Conservation (phyloP, 2,888 invertebrate genomes). For the Acleris sparsana region DNA sequence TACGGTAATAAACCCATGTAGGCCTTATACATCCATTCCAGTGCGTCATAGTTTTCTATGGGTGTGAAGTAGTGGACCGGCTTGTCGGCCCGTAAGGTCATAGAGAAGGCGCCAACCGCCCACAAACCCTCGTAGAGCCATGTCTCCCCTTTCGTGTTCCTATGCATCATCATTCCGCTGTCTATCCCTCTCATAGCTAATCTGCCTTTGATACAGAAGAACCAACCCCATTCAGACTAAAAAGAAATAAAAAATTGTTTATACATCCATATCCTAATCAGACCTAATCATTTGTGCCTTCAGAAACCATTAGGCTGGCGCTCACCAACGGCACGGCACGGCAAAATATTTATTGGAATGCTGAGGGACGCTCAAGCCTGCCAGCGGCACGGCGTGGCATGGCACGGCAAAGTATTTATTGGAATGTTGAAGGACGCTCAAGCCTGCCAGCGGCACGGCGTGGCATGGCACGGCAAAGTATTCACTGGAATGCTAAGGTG, state of each 20-base stretch:
- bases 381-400: too few relatives aligned
- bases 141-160: not conserved
- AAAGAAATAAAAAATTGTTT: not conserved
- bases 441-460: too few relatives aligned
- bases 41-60: not conserved
- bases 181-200: not conserved
- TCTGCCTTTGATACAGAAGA: not conserved
- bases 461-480: too few relatives aligned
- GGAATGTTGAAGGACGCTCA: too few relatives aligned
- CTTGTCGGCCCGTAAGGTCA: not conserved
- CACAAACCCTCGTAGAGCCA: not conserved
- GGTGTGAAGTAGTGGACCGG: not conserved
- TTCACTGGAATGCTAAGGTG: too few relatives aligned
- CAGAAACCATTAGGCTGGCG: too few relatives aligned
- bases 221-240: not conserved
- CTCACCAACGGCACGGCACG: too few relatives aligned
- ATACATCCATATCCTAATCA: too few relatives aligned
- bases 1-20: slow-evolving; percentile 1
- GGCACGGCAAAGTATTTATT: too few relatives aligned
- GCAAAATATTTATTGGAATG: too few relatives aligned
- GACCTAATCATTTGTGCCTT: too few relatives aligned
- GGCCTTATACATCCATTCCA: not conserved
- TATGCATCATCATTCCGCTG: not conserved
- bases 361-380: too few relatives aligned
- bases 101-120: not conserved